These are phyloP conservation scores for Oryzaephilus surinamensis DNA, from an alignment of 1,140 invertebrate genomes.

Conservation along the genomic window DNA sequence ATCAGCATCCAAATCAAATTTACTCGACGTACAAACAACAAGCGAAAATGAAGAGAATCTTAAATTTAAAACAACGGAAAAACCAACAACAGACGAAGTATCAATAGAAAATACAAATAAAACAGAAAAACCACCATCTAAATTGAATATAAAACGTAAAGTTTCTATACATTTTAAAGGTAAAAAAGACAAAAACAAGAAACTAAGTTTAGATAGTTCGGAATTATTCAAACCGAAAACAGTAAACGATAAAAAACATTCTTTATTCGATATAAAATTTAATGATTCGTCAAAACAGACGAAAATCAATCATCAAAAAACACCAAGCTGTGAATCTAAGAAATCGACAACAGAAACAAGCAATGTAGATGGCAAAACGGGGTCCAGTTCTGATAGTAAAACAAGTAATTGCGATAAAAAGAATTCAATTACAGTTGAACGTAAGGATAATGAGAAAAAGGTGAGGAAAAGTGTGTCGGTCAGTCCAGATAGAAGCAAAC, in stretches of 20 bases:
- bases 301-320: slow-evolving; percentile 21
- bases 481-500: slow-evolving; percentile 27
- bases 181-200: slow-evolving; percentile 27
- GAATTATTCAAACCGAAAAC: slow-evolving; percentile 3
- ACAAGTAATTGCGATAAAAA: slow-evolving; percentile 16
- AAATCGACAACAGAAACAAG: slow-evolving; percentile 21
- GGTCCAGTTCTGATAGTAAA: slow-evolving; percentile 22
- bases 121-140: slow-evolving; percentile 17
- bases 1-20: slow-evolving; percentile 12
- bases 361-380: slow-evolving; percentile 23
- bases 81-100: slow-evolving; percentile 17
- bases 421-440: too few species aligned
- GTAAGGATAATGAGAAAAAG: slow-evolving; percentile 8
- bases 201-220: too few species aligned
- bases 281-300: slow-evolving; percentile 9
- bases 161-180: slow-evolving; percentile 35
- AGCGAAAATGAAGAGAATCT: slow-evolving; percentile 40
- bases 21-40: slow-evolving; percentile 17
- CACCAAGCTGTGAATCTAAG: slow-evolving; percentile 27
- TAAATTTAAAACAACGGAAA: slow-evolving; percentile 33
- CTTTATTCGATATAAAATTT: slow-evolving; percentile 17
- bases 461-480: slow-evolving; percentile 28
- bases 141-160: slow-evolving; percentile 28
- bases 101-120: slow-evolving; percentile 10
- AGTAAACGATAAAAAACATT: slow-evolving; percentile 11